Evolutionary conservation across 2,888 invertebrate species (phyloP).

Genomic region (Leucozona laternaria): DNA sequence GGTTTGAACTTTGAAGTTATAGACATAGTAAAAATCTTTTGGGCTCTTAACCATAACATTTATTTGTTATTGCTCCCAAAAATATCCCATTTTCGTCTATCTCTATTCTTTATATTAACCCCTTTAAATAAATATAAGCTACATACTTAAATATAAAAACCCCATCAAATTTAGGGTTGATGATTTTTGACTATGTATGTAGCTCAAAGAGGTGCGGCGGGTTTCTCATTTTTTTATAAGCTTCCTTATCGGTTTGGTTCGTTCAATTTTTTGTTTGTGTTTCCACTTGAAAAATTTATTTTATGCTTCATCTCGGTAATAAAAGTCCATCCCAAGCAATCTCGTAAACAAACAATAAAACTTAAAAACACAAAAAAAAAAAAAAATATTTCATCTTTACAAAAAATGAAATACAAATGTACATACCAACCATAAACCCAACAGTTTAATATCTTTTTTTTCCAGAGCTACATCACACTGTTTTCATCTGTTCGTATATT

Average conservation of each 20-base stretch:
- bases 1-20: not conserved
- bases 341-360: constrained; percentile 41
- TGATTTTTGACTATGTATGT: not conserved
- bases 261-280: not conserved
- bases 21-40: not conserved
- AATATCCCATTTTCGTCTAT: constrained; percentile 6
- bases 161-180: constrained; percentile 17
- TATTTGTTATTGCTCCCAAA: constrained; percentile 2
- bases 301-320: constrained; percentile 8
- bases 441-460: constrained; percentile 21
- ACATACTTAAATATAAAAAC: constrained; percentile 18
- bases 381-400: constrained; percentile 1
- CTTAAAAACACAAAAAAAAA: constrained; percentile 2
- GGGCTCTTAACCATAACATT: not conserved
- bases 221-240: constrained; percentile 7
- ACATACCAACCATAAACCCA: constrained; percentile 27
- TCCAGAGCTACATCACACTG: not conserved
- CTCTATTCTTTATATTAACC: not conserved
- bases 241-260: constrained; percentile 10
- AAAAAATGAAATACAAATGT: not conserved
- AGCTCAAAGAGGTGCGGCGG: not conserved
- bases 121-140: constrained; percentile 12
- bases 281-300: constrained; percentile 15
- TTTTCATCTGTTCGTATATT: constrained; percentile 23
- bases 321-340: constrained; percentile 38